Base-by-base conservation (phyloP, 2,888 invertebrate genomes). In the Dryococelus australis region DNA sequence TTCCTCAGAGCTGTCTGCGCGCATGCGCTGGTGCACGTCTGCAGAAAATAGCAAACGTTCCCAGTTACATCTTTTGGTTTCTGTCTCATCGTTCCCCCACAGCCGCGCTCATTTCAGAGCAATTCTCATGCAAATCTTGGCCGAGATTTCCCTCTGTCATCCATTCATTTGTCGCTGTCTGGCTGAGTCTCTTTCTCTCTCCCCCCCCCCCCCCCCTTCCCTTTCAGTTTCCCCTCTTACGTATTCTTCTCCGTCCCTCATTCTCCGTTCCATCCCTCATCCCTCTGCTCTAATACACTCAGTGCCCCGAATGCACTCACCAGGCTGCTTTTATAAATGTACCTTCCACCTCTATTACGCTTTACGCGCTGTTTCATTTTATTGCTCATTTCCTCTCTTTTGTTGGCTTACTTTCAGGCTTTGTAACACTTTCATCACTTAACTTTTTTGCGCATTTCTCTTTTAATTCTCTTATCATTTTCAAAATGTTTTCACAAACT, bases 71-170 rank as follows among this genome's bases (percentile, higher is more conserved):
- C 20, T 65, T 65, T 65, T 65, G 65, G 10, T 65, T 65, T 24
- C 65, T n/a, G 10, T 65, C 65, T 65, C 65, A 65, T 65, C n/a
- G n/a, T 65, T 20, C n/a, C n/a, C 65, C 65, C n/a, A 20, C 65
- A 65, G 65, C 65, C 65, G n/a, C 4, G 65, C 65, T 65, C 65
- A 65, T 65, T 65, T n/a, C 12, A 24, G 78, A 35, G 84, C 86
- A 84, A 65, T 86, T 86, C 86, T 86, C 86, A 86, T 86, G 86
- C 84, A 84, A 86, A 86, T 86, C 86, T 86, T 65, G 16, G 28
- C 8, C 35, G 84, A 65, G 84, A 84, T 81, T 86, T 81, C 83
- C 84, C 51, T 65, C 84, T 86, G 86, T 86, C 86, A 86, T 80
- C 86, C 86, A 81, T 43, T 86, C 86, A 86, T 86, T 84, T 84